Conservation (phyloP, 2,797 vertebrate genomes). For the Odontamblyopus rebecca region DNA sequence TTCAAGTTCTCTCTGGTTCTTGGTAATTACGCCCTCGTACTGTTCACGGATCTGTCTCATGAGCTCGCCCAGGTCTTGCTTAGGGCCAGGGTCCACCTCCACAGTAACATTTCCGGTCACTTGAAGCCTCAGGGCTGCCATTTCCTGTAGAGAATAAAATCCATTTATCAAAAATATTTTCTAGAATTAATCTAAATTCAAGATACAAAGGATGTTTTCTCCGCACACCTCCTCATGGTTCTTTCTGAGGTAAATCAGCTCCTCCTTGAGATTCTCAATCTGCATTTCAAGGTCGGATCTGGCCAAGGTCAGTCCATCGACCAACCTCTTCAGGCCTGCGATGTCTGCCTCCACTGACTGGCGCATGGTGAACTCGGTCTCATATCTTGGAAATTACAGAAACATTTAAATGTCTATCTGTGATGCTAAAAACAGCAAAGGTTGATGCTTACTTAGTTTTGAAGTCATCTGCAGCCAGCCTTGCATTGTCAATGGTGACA, state of each 20-base stretch:
- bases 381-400: constrained; percentile 71
- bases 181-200: neutral
- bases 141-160: constrained; percentile 61
- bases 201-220: neutral
- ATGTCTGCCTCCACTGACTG: constrained; percentile 78
- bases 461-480: constrained; percentile 90
- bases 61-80: constrained; percentile 52
- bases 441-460: constrained; percentile 79
- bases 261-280: constrained; percentile 85
- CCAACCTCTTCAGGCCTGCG: constrained; percentile 77
- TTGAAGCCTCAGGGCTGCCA: constrained; percentile 62
- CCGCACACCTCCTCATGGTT: constrained; percentile 82
- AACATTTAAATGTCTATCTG: neutral
- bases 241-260: constrained; percentile 86
- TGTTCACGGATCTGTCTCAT: no score
- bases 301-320: constrained; percentile 82
- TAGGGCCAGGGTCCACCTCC: constrained; percentile 70
- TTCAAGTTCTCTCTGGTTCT: no score
- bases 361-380: constrained; percentile 80
- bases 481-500: constrained; percentile 84
- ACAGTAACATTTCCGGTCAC: constrained; percentile 80
- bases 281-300: constrained; percentile 81
- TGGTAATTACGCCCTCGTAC: no score
- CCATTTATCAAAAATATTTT: neutral
- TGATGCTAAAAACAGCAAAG: neutral